phyloP scores from a whole-genome alignment of 2,113 vertebrate genomes.

The Nothoprocta pentlandii region DNA sequence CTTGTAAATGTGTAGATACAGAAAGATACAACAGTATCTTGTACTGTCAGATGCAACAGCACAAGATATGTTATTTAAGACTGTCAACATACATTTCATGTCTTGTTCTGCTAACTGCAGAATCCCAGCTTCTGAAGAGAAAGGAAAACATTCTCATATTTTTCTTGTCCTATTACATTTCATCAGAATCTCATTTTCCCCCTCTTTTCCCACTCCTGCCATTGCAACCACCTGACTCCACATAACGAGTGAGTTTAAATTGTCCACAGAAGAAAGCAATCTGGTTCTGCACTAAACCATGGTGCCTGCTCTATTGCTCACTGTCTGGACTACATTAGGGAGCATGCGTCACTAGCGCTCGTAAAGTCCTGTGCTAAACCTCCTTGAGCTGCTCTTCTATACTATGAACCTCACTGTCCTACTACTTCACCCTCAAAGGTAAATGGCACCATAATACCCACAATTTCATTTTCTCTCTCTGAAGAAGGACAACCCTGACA shows the following conservation, averaged over 20 bases:
- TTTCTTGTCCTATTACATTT: background rate
- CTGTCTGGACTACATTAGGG: background rate
- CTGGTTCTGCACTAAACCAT: background rate
- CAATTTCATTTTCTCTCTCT: background rate
- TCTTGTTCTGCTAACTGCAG: background rate
- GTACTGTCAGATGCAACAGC: background rate
- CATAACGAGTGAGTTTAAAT: background rate
- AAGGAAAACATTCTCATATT: background rate
- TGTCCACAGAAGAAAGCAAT: background rate
- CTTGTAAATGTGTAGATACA: background rate
- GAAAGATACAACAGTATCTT: background rate
- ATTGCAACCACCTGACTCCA: background rate
- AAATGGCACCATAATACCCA: background rate
- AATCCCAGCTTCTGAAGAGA: background rate
- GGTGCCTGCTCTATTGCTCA: background rate
- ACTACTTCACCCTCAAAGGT: background rate
- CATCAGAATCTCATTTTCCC: background rate
- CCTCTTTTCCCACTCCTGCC: rapidly evolving
- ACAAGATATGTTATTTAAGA: background rate
- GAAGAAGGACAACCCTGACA: background rate
- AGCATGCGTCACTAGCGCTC: background rate
- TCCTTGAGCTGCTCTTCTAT: background rate
- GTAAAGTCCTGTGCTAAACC: background rate
- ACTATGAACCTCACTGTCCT: rapidly evolving
- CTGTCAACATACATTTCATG: background rate